A percentile compares a stretch with the other conserved stretches of the same genome.
phyloP scores from a whole-genome alignment of 2,888 invertebrate genomes.

The Stenichneumon culpator region DNA sequence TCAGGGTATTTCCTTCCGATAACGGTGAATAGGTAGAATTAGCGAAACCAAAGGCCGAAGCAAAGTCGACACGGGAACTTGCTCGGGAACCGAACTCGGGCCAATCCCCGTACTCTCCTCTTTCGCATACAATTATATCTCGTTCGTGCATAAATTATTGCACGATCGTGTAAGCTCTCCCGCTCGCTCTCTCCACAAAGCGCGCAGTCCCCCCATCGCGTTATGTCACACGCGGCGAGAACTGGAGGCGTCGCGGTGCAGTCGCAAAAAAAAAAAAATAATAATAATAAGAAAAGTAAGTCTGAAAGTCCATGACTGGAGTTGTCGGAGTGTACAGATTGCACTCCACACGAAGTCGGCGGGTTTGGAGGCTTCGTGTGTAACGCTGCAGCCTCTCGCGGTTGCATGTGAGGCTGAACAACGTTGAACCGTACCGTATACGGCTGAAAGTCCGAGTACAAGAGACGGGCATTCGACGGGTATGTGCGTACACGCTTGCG shows the following conservation, averaged over 20 bases:
- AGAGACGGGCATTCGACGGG: conserved; percentile 26
- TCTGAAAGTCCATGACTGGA: conserved; percentile 21
- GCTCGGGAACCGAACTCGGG: not conserved
- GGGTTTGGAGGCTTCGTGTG: conserved; percentile 29
- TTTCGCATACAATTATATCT: conserved; percentile 32
- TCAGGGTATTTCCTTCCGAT: not conserved
- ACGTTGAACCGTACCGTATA: conserved; percentile 45
- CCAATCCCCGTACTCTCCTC: conserved; percentile 3
- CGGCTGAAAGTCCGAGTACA: conserved; percentile 45
- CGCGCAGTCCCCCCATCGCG: conserved; percentile 42
- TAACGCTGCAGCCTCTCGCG: conserved; percentile 35
- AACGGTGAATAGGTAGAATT: not conserved
- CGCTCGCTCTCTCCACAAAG: conserved; percentile 2
- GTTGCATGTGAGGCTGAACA: conserved; percentile 37
- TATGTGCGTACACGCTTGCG: conserved; percentile 16
- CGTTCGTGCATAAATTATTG: conserved; percentile 46
- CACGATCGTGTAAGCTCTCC: conserved; percentile 1
- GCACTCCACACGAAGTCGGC: not conserved
- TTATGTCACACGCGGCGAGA: conserved; percentile 38
- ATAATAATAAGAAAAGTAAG: not conserved
- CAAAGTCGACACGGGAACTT: not conserved
- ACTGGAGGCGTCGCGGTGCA: conserved; percentile 23
- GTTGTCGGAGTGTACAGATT: not conserved
- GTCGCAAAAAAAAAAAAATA: conserved; percentile 11
- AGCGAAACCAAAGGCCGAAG: not conserved